A percentile compares a stretch with the other conserved stretches of the same genome.
phyloP scores from a whole-genome alignment of 2,797 vertebrate species.

The Lepus townsendii region DNA sequence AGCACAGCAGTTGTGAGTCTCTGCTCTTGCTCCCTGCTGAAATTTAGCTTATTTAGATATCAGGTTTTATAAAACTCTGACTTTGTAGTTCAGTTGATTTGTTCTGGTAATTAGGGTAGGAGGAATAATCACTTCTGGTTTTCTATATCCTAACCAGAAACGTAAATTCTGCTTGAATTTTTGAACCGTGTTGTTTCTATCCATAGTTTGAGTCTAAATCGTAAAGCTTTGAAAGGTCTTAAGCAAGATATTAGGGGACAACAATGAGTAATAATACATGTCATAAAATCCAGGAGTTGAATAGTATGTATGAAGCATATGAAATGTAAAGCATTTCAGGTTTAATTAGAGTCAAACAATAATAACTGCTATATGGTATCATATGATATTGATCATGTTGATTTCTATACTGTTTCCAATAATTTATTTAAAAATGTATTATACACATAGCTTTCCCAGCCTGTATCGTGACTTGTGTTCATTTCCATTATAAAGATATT shows the following conservation, averaged over 20 bases:
- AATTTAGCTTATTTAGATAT: neutral
- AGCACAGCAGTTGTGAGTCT: neutral
- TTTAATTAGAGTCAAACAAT: neutral
- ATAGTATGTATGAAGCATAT: neutral
- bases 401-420: neutral
- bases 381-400: neutral
- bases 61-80: neutral
- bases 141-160: neutral
- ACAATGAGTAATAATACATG: neutral
- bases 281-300: neutral
- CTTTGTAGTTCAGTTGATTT: neutral
- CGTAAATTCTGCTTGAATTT: neutral
- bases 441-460: neutral
- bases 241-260: neutral
- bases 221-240: neutral
- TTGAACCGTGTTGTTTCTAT: neutral
- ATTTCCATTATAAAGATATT: slow-evolving; percentile 20
- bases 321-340: neutral
- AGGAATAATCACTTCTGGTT: neutral
- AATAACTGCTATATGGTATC: neutral
- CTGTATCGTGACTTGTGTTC: slow-evolving; percentile 19
- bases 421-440: neutral
- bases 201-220: neutral
- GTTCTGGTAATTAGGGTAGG: neutral
- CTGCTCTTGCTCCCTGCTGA: neutral